Conservation (phyloP, 2,797 vertebrate genomes). For the Tragelaphus eurycerus region DNA sequence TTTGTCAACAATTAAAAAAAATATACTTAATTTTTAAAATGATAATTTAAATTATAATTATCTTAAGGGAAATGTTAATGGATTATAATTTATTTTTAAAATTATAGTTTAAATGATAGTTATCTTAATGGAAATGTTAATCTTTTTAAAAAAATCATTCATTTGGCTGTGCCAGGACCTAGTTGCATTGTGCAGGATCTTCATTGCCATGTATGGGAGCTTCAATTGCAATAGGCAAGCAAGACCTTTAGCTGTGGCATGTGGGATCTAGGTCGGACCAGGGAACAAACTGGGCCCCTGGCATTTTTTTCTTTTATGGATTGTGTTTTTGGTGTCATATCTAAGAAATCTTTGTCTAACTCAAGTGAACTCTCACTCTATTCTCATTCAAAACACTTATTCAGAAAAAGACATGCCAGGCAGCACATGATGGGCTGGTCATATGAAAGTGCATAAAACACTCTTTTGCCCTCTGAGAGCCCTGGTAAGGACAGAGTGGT, state of each 20-base stretch:
- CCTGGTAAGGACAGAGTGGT: rapidly evolving
- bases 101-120: neutral
- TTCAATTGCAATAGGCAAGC: neutral
- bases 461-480: neutral
- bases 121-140: neutral
- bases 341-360: neutral
- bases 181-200: neutral
- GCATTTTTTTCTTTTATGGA: neutral
- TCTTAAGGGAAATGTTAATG: neutral
- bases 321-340: neutral
- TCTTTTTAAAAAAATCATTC: neutral
- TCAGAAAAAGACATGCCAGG: neutral
- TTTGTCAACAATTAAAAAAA: neutral
- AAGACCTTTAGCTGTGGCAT: neutral
- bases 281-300: neutral
- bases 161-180: neutral
- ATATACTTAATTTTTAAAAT: neutral
- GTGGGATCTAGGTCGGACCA: neutral
- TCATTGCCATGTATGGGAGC: neutral
- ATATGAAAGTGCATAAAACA: neutral
- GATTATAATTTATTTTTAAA: neutral
- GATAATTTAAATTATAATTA: neutral
- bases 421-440: neutral
- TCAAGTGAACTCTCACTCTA: neutral
- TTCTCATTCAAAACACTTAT: neutral